Evolutionary conservation across 2,113 vertebrate genomes (phyloP).

Genomic region (Myodes glareolus): DNA sequence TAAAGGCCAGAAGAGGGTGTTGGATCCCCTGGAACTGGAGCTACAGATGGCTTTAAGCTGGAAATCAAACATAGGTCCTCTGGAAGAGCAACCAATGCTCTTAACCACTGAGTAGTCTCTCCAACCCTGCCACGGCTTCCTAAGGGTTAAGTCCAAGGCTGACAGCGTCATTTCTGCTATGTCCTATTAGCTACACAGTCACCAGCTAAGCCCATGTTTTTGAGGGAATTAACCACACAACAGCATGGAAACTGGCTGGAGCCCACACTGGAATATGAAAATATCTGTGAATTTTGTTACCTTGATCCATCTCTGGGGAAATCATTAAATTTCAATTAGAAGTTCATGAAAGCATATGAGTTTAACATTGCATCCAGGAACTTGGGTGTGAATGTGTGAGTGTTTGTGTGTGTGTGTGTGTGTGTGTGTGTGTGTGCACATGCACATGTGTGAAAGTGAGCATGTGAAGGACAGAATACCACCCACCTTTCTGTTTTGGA

Average conservation of each 20-base stretch:
- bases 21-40: neutral
- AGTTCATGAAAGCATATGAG: neutral
- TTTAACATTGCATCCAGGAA: neutral
- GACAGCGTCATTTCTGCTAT: neutral
- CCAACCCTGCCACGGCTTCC: neutral
- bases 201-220: neutral
- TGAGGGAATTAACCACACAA: neutral
- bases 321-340: neutral
- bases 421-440: neutral
- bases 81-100: neutral
- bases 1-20: neutral
- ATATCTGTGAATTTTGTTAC: conserved; percentile 4
- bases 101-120: neutral
- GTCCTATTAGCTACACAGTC: neutral
- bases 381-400: neutral
- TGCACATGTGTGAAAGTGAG: neutral
- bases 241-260: neutral
- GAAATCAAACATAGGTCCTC: neutral
- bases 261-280: neutral
- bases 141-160: neutral
- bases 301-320: neutral
- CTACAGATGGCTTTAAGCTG: neutral
- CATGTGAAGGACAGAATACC: neutral
- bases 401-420: neutral
- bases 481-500: neutral